Percentiles rank a stretch among this genome's conserved stretches.
Evolutionary conservation across 2,797 vertebrate genomes (phyloP).

Genomic region (Delichon dasypus): DNA sequence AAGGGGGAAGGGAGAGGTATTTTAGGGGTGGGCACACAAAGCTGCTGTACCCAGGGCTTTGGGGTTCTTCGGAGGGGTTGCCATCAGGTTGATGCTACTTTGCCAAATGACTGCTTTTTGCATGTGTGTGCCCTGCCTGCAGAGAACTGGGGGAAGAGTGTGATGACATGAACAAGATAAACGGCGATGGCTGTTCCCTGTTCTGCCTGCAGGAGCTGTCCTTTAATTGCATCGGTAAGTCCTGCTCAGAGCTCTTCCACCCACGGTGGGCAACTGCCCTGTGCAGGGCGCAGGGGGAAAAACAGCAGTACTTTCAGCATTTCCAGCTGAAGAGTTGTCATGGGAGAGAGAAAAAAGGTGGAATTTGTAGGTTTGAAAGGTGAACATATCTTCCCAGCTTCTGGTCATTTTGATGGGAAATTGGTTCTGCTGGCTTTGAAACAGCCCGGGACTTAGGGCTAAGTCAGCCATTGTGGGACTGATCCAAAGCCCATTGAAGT

Average conservation of each 20-base stretch:
- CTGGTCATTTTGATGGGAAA: constrained; percentile 66
- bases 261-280: neutral
- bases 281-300: neutral
- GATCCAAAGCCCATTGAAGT: constrained; percentile 64
- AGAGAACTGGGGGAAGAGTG: constrained; percentile 92
- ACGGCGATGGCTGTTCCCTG: constrained; percentile 93
- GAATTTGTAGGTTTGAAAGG: constrained; percentile 70
- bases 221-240: constrained; percentile 96
- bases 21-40: neutral
- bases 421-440: constrained; percentile 71
- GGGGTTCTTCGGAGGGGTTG: neutral
- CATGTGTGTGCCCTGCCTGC: constrained; percentile 15
- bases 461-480: constrained; percentile 71
- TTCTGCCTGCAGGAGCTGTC: constrained; percentile 91
- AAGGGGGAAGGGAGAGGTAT: neutral
- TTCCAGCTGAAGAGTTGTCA: constrained; percentile 44
- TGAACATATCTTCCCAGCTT: constrained; percentile 68
- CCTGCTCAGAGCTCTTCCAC: neutral
- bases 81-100: neutral
- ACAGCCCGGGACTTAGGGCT: constrained; percentile 56
- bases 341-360: constrained; percentile 35
- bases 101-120: neutral
- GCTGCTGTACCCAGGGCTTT: neutral
- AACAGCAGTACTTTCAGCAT: neutral
- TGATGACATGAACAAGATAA: constrained; percentile 93